Evolutionary conservation across 2,113 vertebrate genomes (phyloP).

Genomic region (Pholis gunnellus): DNA sequence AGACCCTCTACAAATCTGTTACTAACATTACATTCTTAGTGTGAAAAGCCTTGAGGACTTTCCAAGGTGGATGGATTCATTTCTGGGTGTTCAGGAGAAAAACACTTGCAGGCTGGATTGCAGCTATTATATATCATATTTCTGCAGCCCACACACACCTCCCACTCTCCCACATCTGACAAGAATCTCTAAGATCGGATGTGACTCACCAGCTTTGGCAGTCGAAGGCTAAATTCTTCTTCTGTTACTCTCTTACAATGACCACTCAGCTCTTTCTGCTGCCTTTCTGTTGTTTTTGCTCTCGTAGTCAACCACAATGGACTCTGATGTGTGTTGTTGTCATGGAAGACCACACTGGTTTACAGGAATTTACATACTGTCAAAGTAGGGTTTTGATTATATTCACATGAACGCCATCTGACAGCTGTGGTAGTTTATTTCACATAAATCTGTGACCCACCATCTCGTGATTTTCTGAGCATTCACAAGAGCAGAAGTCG

Average conservation of each 20-base stretch:
- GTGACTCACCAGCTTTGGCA: slow-evolving; percentile 81
- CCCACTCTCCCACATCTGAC: slow-evolving; percentile 77
- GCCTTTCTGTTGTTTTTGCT: slow-evolving; percentile 40
- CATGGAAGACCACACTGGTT: slow-evolving; percentile 16
- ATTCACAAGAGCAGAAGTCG: slow-evolving; percentile 7
- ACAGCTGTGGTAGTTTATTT: slow-evolving; percentile 30
- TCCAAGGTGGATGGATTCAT: slow-evolving; percentile 72
- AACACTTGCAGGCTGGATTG: slow-evolving; percentile 65
- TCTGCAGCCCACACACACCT: slow-evolving; percentile 75
- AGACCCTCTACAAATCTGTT: slow-evolving; percentile 31
- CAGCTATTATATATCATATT: slow-evolving; percentile 76
- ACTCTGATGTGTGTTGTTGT: slow-evolving; percentile 31
- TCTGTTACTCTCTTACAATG: slow-evolving; percentile 68
- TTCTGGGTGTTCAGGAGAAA: slow-evolving; percentile 64
- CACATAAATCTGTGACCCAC: slow-evolving; percentile 11
- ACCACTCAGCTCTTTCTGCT: slow-evolving; percentile 60
- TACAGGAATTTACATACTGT: slow-evolving; percentile 37
- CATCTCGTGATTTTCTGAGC: slow-evolving; percentile 1
- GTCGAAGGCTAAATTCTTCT: slow-evolving; percentile 74
- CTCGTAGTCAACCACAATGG: slow-evolving; percentile 25
- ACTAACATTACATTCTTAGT: slow-evolving; percentile 42
- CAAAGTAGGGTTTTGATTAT: slow-evolving; percentile 33
- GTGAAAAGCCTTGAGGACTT: slow-evolving; percentile 65
- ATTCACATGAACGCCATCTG: slow-evolving; percentile 25
- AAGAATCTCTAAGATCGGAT: slow-evolving; percentile 76